Base-by-base conservation (phyloP, 2,113 vertebrate genomes). In the Scolopax mira region DNA sequence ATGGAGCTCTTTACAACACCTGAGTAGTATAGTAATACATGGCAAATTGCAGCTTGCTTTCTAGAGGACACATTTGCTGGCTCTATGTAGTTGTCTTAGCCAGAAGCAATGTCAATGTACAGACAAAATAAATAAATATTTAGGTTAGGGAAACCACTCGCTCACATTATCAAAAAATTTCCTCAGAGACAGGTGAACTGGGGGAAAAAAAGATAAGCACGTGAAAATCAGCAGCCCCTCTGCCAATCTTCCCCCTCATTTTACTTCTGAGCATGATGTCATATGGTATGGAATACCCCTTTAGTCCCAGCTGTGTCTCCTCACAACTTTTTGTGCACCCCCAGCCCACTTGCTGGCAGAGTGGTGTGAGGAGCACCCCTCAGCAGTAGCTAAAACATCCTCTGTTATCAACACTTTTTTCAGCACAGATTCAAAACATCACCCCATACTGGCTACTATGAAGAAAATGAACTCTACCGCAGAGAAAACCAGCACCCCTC, bases 31-130 rank as follows among this genome's bases (percentile, higher is more conserved):
- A 83, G 88, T 30, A 84, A 70, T 14, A 57, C 3, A 7, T 0
- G 1, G 57, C 52, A 79, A 80, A 77, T 49, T 39, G 30, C 25
- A 80, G 44, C 14, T 88, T 4, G 0, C 39, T 61, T 83, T 82
- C 75, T 83, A 73, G 35, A 67, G 8, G 23, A 31, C 11, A 18
- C 23, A n/a, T 64, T 95, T 83, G 54, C 79, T 94, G 85, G 42
- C 84, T 92, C 88, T 93, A 65, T 66, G 42, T 12, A 91, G 86
- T 89, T 97, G 46, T 79, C 79, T 97, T 57, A 92, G 95, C 88
- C 54, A 89, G 94, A 83, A 90, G 95, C 90, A 96, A 93, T 87
- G 82, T 85, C 94, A 96, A 58, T 35, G 39, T 75, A 90, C 83
- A 79, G 55, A 88, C 73, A 92, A 93, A 92, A 94, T 65, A 65